Evolutionary conservation across 23 tunicate genomes (phyloP).

Genomic region (Ciona savignyi): DNA sequence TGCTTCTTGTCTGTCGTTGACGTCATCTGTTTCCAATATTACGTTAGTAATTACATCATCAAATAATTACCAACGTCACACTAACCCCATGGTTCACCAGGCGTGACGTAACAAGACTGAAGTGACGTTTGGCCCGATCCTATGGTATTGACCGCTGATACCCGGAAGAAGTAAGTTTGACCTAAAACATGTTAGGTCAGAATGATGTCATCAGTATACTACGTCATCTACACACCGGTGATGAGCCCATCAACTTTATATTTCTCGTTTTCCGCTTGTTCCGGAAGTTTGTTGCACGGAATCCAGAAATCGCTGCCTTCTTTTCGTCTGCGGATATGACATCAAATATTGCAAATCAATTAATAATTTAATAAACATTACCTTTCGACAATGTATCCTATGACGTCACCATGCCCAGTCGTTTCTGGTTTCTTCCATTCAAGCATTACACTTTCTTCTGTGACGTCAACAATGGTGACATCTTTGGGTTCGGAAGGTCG

Average conservation of each 20-base stretch:
- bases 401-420: constrained; percentile 58
- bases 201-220: not conserved
- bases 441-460: constrained; percentile 55
- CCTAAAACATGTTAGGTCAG: constrained; percentile 25
- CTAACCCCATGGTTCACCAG: constrained; percentile 81
- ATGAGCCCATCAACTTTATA: constrained; percentile 78
- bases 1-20: constrained; percentile 74
- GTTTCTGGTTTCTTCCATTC: constrained; percentile 62
- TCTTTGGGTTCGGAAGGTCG: constrained; percentile 49
- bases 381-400: constrained; percentile 91
- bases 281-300: constrained; percentile 85
- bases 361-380: too few species aligned
- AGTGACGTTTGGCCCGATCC: constrained; percentile 57
- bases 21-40: too few species aligned
- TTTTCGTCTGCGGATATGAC: constrained; percentile 46
- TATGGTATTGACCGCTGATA: constrained; percentile 55
- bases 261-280: constrained; percentile 45
- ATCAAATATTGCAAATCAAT: too few species aligned
- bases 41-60: too few species aligned
- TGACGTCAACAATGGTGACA: constrained; percentile 32
- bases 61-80: not conserved
- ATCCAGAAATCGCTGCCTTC: constrained; percentile 85
- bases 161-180: constrained; percentile 95
- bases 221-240: not conserved
- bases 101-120: constrained; percentile 77